A percentile compares a stretch with the other conserved stretches of the same genome.
These are phyloP conservation scores for Prosapia bicincta DNA, from an alignment of 2,888 invertebrate species.

Conservation along the genomic window DNA sequence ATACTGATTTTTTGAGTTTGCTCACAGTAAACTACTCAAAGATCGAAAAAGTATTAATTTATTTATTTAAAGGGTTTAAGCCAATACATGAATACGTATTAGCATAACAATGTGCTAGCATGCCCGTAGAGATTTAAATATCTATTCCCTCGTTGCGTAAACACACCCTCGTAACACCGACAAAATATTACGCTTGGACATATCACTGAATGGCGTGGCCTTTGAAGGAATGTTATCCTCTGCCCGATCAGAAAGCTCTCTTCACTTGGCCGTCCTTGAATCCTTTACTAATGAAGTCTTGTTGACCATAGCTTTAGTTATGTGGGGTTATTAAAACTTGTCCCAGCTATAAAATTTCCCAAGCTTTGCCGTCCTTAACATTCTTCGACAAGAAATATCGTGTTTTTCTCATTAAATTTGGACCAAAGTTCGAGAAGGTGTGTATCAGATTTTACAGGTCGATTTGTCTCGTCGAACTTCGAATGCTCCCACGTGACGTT, in stretches of 20 bases:
- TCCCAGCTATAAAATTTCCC: neutral
- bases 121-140: no score
- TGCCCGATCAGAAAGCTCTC: neutral
- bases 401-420: neutral
- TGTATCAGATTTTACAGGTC: neutral
- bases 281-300: neutral
- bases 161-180: neutral
- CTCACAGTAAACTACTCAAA: no score
- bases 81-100: no score
- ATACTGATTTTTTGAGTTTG: no score
- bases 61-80: no score
- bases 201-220: neutral
- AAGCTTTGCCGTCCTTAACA: neutral
- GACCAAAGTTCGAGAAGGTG: neutral
- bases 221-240: neutral
- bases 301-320: neutral
- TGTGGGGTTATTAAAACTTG: neutral
- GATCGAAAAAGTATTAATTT: no score
- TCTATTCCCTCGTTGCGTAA: no score
- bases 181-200: neutral
- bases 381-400: neutral
- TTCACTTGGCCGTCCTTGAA: neutral
- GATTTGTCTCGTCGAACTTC: no score
- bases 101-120: no score
- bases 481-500: no score